Evolutionary conservation across 2,113 vertebrate genomes (phyloP).

Genomic region (Hymenochirus boettgeri): DNA sequence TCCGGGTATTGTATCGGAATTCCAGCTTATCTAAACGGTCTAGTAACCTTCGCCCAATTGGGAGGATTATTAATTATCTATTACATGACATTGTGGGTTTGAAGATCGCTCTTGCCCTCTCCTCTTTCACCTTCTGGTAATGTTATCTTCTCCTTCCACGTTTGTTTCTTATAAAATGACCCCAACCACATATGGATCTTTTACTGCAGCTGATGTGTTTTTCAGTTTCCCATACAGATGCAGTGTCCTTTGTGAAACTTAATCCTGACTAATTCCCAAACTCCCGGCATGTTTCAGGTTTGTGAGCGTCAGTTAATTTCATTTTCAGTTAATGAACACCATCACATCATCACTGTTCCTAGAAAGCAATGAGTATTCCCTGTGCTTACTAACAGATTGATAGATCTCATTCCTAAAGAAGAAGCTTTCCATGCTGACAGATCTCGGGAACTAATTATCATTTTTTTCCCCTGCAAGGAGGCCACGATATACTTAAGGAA

Average conservation of each 20-base stretch:
- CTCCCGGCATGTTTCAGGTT: constrained; percentile 14
- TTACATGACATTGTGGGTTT: constrained; percentile 3
- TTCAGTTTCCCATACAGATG: constrained; percentile 51
- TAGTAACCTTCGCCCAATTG: too few relatives aligned
- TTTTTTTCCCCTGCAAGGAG: too few relatives aligned
- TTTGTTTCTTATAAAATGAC: neutral
- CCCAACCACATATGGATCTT: constrained; percentile 31
- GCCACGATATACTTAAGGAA: too few relatives aligned
- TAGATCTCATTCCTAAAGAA: constrained; percentile 43
- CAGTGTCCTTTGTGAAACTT: constrained; percentile 46
- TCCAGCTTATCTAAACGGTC: too few relatives aligned
- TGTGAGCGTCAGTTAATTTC: constrained; percentile 45
- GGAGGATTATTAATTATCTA: too few relatives aligned
- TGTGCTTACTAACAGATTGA: constrained; percentile 41
- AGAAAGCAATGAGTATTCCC: constrained; percentile 42
- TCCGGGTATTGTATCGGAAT: too few relatives aligned
- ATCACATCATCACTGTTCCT: constrained; percentile 46
- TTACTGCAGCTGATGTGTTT: constrained; percentile 47
- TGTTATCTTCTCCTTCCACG: neutral
- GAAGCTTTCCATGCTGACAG: too few relatives aligned
- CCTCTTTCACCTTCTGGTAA: neutral
- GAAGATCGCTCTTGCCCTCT: neutral
- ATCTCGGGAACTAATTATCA: too few relatives aligned
- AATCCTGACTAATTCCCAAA: constrained; percentile 44
- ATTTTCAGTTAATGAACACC: constrained; percentile 52